phyloP scores from a whole-genome alignment of 1,140 invertebrate species.

The Drosophila persimilis region DNA sequence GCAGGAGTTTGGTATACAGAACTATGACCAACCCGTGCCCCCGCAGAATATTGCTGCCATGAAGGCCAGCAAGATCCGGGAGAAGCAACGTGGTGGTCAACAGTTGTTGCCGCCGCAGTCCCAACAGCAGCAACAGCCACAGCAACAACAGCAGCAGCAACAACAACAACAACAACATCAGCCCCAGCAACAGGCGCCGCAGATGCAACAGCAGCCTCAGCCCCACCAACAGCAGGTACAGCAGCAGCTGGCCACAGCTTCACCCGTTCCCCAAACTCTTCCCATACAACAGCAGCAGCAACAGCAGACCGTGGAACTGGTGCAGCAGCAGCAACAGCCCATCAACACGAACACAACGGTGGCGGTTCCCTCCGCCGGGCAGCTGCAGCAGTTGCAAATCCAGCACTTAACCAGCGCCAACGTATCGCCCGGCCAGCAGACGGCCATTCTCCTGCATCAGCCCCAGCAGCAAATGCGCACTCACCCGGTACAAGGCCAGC shows the following conservation, averaged over 20 bases:
- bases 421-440: conserved; percentile 54
- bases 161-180: conserved; percentile 34
- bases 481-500: conserved; percentile 33
- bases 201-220: conserved; percentile 30
- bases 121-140: conserved; percentile 58
- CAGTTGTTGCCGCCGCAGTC: conserved; percentile 61
- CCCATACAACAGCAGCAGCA: conserved; percentile 47
- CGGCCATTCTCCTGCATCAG: conserved; percentile 67
- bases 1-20: conserved; percentile 90
- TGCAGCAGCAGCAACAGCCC: conserved; percentile 42
- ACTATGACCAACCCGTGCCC: conserved; percentile 92
- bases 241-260: conserved; percentile 45
- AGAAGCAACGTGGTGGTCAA: conserved; percentile 69
- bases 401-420: conserved; percentile 66
- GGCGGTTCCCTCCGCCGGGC: conserved; percentile 49
- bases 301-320: conserved; percentile 49
- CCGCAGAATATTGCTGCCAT: conserved; percentile 93
- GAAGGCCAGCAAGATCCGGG: conserved; percentile 90
- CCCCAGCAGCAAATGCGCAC: conserved; percentile 62
- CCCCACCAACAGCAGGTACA: conserved; percentile 50
- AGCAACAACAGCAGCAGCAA: conserved; percentile 33
- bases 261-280: conserved; percentile 20
- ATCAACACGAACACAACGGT: conserved; percentile 51
- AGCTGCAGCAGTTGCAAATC: conserved; percentile 64
- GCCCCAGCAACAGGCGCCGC: conserved; percentile 20